Conservation (phyloP, 2,888 invertebrate species). For the Pyrrhosoma nymphula region DNA sequence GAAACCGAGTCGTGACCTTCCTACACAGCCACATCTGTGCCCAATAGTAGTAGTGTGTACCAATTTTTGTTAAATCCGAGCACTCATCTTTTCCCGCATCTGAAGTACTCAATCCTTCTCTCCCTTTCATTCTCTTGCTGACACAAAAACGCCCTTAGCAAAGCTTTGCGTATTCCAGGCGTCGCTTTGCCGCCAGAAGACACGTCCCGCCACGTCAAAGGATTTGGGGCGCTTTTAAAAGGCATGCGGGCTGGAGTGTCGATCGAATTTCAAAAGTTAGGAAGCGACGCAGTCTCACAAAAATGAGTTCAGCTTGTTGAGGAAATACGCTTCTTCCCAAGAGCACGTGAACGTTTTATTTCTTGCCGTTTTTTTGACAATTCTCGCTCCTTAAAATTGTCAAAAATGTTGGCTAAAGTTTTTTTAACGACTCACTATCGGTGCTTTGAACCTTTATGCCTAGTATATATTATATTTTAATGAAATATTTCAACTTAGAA, state of each 20-base stretch:
- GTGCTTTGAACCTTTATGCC: too few species aligned
- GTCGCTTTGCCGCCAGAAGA: not conserved
- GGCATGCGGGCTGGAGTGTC: not conserved
- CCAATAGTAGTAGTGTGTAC: too few species aligned
- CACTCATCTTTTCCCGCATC: not conserved
- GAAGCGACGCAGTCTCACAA: not conserved
- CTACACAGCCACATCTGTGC: too few species aligned
- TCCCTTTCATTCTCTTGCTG: not conserved
- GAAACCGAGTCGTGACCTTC: too few species aligned
- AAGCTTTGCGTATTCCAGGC: not conserved
- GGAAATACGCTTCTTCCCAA: not conserved
- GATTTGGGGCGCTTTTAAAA: not conserved
- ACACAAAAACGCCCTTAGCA: too few species aligned
- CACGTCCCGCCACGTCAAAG: not conserved
- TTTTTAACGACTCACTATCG: too few species aligned
- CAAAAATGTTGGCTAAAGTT: too few species aligned
- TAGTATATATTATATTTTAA: too few species aligned
- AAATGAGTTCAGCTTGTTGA: not conserved
- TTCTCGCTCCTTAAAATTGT: too few species aligned
- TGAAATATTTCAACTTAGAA: too few species aligned
- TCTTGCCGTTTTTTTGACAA: not conserved
- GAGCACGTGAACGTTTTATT: not conserved
- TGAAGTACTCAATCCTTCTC: not conserved
- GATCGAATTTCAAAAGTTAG: constrained; percentile 1
- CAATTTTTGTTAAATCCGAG: too few species aligned